Conservation (phyloP, 2,888 invertebrate species). For the Dexiosoma caninum region DNA sequence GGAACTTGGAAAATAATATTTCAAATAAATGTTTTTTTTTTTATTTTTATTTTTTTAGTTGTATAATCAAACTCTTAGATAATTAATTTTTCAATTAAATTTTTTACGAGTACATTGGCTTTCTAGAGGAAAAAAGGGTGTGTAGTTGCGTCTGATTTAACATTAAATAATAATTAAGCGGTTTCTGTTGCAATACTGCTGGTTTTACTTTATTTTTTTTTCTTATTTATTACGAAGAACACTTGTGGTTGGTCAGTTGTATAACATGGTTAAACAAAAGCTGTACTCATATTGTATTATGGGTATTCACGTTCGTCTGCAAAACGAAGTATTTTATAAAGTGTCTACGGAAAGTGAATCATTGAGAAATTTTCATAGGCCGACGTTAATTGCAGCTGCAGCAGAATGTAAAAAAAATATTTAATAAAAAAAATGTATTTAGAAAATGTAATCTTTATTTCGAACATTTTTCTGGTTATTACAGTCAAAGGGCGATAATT, state of each 20-base stretch:
- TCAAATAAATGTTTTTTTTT: too few relatives aligned
- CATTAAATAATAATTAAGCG: conserved; percentile 31
- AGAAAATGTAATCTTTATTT: too few relatives aligned
- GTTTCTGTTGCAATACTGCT: conserved; percentile 1
- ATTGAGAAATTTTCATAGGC: too few relatives aligned
- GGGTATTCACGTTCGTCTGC: not conserved
- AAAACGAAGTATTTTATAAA: too few relatives aligned
- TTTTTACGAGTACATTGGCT: not conserved
- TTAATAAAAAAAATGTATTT: too few relatives aligned
- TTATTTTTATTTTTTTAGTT: not conserved
- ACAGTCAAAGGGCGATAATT: too few relatives aligned
- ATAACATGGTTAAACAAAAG: not conserved
- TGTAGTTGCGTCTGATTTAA: not conserved
- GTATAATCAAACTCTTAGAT: not conserved
- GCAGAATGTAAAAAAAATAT: too few relatives aligned
- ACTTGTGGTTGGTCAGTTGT: not conserved
- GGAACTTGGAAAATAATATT: conserved; percentile 19
- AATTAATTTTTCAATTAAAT: conserved; percentile 11
- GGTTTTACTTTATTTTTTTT: not conserved
- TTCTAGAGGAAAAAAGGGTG: not conserved
- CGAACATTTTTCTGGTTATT: too few relatives aligned
- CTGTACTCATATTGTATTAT: not conserved
- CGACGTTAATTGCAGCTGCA: too few relatives aligned
- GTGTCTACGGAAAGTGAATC: too few relatives aligned
- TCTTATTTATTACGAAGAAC: not conserved